These are phyloP conservation scores for Himalopsyche phryganea DNA, from an alignment of 1,140 invertebrate species.

Conservation along the genomic window DNA sequence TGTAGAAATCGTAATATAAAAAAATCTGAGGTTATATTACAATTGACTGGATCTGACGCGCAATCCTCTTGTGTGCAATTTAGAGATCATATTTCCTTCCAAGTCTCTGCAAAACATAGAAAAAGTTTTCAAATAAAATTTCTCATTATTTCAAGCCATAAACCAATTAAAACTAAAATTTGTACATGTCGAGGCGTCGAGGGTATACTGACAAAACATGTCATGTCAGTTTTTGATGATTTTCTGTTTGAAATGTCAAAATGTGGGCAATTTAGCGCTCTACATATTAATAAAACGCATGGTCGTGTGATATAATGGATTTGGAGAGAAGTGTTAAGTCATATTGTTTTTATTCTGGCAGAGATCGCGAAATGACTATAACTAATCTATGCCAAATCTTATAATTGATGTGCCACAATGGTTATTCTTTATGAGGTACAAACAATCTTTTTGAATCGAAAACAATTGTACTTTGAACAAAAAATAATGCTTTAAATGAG, in stretches of 20 bases:
- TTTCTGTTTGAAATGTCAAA: background rate
- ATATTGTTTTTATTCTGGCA: no score
- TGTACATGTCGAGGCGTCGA: background rate
- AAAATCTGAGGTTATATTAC: no score
- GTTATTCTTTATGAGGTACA: no score
- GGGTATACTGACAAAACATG: background rate
- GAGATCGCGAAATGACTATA: no score
- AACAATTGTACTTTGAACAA: no score
- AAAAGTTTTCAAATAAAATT: background rate
- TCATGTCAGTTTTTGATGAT: background rate
- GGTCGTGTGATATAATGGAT: no score
- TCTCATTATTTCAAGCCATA: background rate
- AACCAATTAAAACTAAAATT: background rate
- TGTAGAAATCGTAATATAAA: no score
- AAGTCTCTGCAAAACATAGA: slow-evolving; percentile 24
- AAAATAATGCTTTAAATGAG: no score
- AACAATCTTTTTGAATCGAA: no score
- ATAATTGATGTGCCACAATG: no score
- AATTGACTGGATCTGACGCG: slow-evolving; percentile 25
- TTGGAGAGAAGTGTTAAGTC: no score
- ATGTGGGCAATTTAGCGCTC: background rate
- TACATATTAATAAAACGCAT: background rate
- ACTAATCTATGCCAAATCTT: no score
- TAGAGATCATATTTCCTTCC: slow-evolving; percentile 27
- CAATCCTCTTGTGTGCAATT: slow-evolving; percentile 17